Evolutionary conservation across 2,888 invertebrate genomes (phyloP).

Genomic region (Lomographa bimaculata): DNA sequence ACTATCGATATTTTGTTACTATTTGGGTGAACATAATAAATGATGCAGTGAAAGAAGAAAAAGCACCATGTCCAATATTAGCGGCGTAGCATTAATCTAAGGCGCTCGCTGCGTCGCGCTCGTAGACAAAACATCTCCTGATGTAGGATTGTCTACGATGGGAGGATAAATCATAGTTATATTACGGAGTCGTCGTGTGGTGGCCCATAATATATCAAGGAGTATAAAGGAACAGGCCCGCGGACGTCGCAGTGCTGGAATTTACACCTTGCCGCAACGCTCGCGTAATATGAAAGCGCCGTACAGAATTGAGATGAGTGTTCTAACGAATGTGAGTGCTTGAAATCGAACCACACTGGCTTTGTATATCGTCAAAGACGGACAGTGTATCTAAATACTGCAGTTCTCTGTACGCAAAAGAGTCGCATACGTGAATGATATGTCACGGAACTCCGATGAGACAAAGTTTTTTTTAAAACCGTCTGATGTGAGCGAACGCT

Average conservation of each 20-base stretch:
- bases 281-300: constrained; percentile 41
- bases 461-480: constrained; percentile 68
- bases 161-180: constrained; percentile 65
- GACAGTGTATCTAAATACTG: constrained; percentile 14
- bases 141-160: constrained; percentile 55
- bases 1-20: constrained; percentile 33
- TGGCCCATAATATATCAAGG: constrained; percentile 64
- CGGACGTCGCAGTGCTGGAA: constrained; percentile 38
- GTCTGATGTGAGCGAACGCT: constrained; percentile 64
- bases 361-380: constrained; percentile 12
- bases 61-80: constrained; percentile 56
- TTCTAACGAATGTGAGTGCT: constrained; percentile 27
- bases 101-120: constrained; percentile 37
- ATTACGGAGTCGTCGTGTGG: constrained; percentile 65
- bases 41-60: constrained; percentile 45
- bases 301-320: constrained; percentile 51
- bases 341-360: constrained; percentile 18
- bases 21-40: constrained; percentile 39
- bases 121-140: constrained; percentile 56
- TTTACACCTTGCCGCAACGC: constrained; percentile 38
- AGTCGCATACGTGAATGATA: constrained; percentile 37
- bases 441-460: constrained; percentile 45
- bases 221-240: constrained; percentile 55
- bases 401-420: constrained; percentile 18
- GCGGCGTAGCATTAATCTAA: constrained; percentile 58